phyloP scores from a whole-genome alignment of 2,113 vertebrate species.

The Arenaria interpres region DNA sequence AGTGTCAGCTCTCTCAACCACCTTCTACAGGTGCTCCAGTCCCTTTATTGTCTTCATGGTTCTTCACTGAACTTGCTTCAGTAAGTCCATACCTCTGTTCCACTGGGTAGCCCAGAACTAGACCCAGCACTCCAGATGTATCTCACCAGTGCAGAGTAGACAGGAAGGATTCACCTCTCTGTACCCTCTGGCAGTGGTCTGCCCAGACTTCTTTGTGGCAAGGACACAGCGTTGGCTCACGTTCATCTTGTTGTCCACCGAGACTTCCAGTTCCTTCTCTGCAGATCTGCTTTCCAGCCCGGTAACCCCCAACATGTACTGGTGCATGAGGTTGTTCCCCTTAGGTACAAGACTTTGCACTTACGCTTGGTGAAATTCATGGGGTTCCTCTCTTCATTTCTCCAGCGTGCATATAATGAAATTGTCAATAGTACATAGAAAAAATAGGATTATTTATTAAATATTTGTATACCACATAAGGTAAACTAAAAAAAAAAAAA shows the following conservation, averaged over 20 bases:
- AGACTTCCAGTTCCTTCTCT: not conserved
- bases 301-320: rapidly evolving
- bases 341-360: not conserved
- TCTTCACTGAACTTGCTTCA: not conserved
- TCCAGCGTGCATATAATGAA: not conserved
- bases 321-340: not conserved
- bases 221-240: not conserved
- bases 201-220: not conserved
- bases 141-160: not conserved
- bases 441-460: not conserved
- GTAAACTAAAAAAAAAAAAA: not conserved
- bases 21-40: not conserved
- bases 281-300: not conserved
- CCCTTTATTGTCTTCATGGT: not conserved
- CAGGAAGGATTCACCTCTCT: not conserved
- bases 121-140: not conserved
- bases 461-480: not conserved
- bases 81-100: not conserved
- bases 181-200: not conserved
- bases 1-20: not conserved
- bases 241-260: not conserved
- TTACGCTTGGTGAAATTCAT: not conserved
- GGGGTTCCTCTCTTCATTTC: not conserved
- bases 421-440: not conserved
- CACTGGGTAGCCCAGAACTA: not conserved